Percentiles rank a stretch among this genome's conserved stretches.
Conservation (phyloP, 2,113 vertebrate genomes). For the Apistogramma diplotaenia region DNA sequence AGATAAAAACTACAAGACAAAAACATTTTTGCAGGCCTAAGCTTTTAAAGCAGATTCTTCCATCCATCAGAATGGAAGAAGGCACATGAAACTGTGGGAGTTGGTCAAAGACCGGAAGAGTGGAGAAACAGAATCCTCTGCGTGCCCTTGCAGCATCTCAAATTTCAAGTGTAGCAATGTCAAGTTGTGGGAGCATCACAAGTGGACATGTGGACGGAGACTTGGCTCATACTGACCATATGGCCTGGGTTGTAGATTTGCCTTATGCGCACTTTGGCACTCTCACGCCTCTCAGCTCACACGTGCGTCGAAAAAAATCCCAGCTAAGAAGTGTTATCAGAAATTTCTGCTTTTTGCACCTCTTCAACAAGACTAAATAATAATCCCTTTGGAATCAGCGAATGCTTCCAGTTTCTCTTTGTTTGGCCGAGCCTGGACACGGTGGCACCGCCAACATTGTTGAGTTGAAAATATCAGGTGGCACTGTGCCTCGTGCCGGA, state of each 20-base stretch:
- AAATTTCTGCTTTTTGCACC: conserved; percentile 41
- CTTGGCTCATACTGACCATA: conserved; percentile 2
- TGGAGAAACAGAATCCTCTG: background rate
- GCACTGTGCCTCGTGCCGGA: background rate
- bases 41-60: background rate
- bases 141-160: background rate
- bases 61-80: background rate
- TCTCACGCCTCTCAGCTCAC: conserved; percentile 24
- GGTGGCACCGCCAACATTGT: conserved; percentile 21
- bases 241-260: conserved; percentile 1
- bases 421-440: conserved; percentile 23
- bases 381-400: conserved; percentile 31
- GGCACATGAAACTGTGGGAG: background rate
- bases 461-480: conserved; percentile 35
- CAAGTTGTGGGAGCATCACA: background rate
- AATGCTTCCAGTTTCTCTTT: conserved; percentile 20
- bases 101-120: background rate
- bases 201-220: background rate
- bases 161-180: background rate
- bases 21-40: background rate
- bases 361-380: conserved; percentile 30
- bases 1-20: background rate
- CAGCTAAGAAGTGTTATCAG: background rate
- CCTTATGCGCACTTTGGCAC: conserved; percentile 24
- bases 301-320: conserved; percentile 6